These are phyloP conservation scores for Agrenia bidenticulata DNA, from an alignment of 2,888 invertebrate genomes.

Conservation along the genomic window DNA sequence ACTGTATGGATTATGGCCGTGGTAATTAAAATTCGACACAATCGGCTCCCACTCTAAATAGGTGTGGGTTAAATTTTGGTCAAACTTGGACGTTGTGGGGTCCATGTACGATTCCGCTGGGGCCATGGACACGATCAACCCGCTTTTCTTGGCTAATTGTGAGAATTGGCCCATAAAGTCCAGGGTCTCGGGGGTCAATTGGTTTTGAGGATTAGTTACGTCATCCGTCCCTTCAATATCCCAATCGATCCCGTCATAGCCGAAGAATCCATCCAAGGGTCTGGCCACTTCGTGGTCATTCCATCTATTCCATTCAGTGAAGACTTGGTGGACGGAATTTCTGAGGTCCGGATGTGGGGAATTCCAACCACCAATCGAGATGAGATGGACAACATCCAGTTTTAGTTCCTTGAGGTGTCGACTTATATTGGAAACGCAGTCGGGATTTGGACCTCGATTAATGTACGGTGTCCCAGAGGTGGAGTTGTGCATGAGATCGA, in stretches of 20 bases:
- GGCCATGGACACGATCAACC: conserved; percentile 3
- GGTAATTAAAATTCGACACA: too few species aligned
- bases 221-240: background rate
- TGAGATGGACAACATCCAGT: too few species aligned
- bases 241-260: background rate
- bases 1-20: too few species aligned
- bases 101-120: background rate
- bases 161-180: conserved; percentile 4
- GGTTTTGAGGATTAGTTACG: background rate
- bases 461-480: too few species aligned
- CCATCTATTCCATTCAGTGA: background rate
- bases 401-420: too few species aligned
- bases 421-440: too few species aligned
- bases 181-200: background rate
- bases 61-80: background rate
- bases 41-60: too few species aligned
- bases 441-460: too few species aligned
- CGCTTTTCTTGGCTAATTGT: background rate
- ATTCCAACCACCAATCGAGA: conserved; percentile 13
- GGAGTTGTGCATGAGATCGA: too few species aligned
- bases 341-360: background rate
- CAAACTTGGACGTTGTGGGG: background rate
- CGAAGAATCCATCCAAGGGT: background rate
- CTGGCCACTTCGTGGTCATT: background rate
- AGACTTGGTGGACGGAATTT: background rate